A percentile compares a stretch with the other conserved stretches of the same genome.
Conservation (phyloP, 2,888 invertebrate genomes). For the Neoaliturus tenellus region DNA sequence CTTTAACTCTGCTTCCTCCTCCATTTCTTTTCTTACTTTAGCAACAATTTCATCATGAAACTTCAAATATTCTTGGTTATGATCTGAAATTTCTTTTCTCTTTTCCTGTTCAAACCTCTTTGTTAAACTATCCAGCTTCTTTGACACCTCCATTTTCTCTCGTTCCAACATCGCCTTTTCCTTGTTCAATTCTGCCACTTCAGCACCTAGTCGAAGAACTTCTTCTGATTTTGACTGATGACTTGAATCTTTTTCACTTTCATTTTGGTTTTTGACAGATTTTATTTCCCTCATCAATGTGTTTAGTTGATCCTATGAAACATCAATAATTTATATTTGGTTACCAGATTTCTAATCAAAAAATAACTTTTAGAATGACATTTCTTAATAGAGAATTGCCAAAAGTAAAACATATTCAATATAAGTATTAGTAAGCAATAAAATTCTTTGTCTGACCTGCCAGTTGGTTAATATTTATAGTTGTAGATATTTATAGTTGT, state of each 20-base stretch:
- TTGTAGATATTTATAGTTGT: too few relatives aligned
- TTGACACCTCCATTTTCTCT: conserved; percentile 52
- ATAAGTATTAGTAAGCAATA: too few relatives aligned
- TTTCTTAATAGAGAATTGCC: too few relatives aligned
- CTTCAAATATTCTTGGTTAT: conserved; percentile 60
- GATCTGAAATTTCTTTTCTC: conserved; percentile 22
- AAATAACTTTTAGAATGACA: too few relatives aligned
- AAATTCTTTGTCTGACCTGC: too few relatives aligned
- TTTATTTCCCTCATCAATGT: conserved; percentile 54
- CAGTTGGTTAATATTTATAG: too few relatives aligned
- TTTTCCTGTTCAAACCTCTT: conserved; percentile 46
- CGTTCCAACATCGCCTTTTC: conserved; percentile 51
- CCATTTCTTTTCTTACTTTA: conserved; percentile 36
- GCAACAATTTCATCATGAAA: conserved; percentile 54
- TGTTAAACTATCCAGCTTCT: conserved; percentile 46
- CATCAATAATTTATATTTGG: too few relatives aligned
- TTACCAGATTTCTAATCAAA: too few relatives aligned
- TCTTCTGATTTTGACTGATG: conserved; percentile 52
- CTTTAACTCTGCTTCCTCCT: neutral
- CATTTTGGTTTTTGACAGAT: conserved; percentile 40
- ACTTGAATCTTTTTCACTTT: conserved; percentile 43
- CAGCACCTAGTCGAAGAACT: neutral
- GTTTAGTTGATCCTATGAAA: conserved; percentile 58
- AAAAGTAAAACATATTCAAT: too few relatives aligned
- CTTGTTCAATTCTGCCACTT: conserved; percentile 9